These are phyloP conservation scores for Gymnorhina tibicen DNA, from an alignment of 2,113 vertebrate species.

Conservation along the genomic window DNA sequence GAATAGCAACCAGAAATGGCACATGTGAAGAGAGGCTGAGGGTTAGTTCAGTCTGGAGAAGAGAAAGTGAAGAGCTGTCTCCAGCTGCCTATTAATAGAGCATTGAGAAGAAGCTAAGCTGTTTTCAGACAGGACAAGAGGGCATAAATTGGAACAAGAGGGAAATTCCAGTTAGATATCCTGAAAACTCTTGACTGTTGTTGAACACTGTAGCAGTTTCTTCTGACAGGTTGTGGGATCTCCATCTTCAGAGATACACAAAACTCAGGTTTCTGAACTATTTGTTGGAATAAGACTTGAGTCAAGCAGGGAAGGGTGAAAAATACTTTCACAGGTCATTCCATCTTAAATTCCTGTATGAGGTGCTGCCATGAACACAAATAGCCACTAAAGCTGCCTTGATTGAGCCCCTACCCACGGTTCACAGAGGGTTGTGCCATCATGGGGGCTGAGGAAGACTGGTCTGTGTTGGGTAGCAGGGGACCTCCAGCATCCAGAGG, in stretches of 20 bases:
- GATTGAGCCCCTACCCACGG: background rate
- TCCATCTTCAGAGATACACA: background rate
- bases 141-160: background rate
- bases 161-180: background rate
- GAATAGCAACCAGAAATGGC: background rate
- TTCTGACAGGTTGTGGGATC: background rate
- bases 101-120: background rate
- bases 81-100: background rate
- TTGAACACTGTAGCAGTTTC: background rate
- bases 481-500: background rate
- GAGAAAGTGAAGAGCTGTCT: background rate
- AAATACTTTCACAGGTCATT: background rate
- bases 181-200: background rate
- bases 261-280: background rate
- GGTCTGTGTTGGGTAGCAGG: background rate
- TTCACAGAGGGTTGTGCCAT: background rate
- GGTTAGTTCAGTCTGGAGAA: background rate
- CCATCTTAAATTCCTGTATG: background rate
- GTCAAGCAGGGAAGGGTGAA: background rate
- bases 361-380: background rate
- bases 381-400: background rate
- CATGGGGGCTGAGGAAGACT: rapidly evolving
- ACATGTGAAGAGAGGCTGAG: background rate
- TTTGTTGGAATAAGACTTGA: background rate
- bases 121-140: background rate